These are phyloP conservation scores for Cladopsammia gracilis DNA, from an alignment of 64 coral and sea anemone species.

Conservation along the genomic window DNA sequence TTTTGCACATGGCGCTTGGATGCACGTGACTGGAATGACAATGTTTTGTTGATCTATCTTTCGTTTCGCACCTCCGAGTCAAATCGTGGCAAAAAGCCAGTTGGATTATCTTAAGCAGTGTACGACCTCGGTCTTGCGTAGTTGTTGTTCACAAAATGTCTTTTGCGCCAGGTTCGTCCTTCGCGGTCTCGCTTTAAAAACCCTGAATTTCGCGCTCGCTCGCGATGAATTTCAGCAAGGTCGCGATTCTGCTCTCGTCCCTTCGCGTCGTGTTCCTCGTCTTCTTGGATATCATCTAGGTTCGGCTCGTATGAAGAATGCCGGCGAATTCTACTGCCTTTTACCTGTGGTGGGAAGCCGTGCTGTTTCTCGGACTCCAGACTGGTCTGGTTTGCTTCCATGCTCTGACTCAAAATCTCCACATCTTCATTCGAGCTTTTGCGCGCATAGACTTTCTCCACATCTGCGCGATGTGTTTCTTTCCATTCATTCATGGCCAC, in stretches of 20 bases:
- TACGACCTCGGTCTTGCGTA: constrained; percentile 38
- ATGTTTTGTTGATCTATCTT: neutral
- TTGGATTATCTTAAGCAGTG: neutral
- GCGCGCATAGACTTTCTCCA: constrained; percentile 53
- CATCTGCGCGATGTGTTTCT: constrained; percentile 32
- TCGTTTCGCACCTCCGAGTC: neutral
- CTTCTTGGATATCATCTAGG: constrained; percentile 70
- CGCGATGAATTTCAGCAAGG: constrained; percentile 59
- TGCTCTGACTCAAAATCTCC: constrained; percentile 60
- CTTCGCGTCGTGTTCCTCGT: constrained; percentile 18
- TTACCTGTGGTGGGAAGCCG: neutral
- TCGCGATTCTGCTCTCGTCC: constrained; percentile 1
- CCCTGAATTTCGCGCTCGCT: constrained; percentile 45
- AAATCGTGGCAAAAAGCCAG: neutral
- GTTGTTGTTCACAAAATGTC: constrained; percentile 40
- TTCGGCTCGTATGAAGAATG: constrained; percentile 78
- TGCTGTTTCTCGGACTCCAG: constrained; percentile 3
- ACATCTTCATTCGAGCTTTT: constrained; percentile 67
- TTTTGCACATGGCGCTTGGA: constrained; percentile 33
- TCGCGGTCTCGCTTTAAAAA: constrained; percentile 34
- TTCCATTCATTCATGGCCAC: constrained; percentile 74
- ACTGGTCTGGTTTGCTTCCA: constrained; percentile 17
- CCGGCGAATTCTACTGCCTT: constrained; percentile 28
- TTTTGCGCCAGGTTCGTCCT: constrained; percentile 56
- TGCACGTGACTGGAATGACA: constrained; percentile 34